These are phyloP conservation scores for Hyperoodon ampullatus DNA, from an alignment of 2,113 vertebrate genomes.

Conservation along the genomic window DNA sequence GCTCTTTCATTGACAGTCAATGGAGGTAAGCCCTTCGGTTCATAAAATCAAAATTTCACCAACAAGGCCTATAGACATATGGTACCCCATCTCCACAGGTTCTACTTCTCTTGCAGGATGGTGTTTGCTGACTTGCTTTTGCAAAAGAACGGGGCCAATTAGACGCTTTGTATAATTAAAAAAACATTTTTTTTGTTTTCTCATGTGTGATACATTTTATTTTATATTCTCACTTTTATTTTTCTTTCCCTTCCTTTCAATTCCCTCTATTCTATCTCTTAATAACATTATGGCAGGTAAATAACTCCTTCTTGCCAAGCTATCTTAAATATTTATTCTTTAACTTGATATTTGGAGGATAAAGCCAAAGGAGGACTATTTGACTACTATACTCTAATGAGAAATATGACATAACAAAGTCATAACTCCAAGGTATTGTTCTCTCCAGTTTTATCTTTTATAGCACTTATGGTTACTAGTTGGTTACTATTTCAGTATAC, in stretches of 20 bases:
- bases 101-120: not conserved
- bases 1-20: slow-evolving; percentile 57
- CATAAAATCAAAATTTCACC: not conserved
- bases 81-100: slow-evolving; percentile 38
- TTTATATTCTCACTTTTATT: not conserved
- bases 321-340: not conserved
- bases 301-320: not conserved
- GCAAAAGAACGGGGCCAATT: slow-evolving; percentile 69
- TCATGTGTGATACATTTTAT: slow-evolving; percentile 53
- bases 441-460: slow-evolving; percentile 78
- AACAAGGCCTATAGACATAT: slow-evolving; percentile 41
- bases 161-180: slow-evolving; percentile 76
- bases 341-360: slow-evolving; percentile 14
- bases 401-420: slow-evolving; percentile 62
- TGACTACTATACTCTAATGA: slow-evolving; percentile 53
- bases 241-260: not conserved
- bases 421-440: slow-evolving; percentile 75
- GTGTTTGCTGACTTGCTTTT: slow-evolving; percentile 52
- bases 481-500: slow-evolving; percentile 61
- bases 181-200: slow-evolving; percentile 34
- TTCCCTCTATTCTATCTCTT: not conserved
- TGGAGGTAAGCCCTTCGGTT: not conserved
- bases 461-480: slow-evolving; percentile 59
- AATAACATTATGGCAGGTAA: not conserved
- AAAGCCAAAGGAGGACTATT: not conserved